Evolutionary conservation across 2,888 invertebrate genomes (phyloP).

Genomic region (Tetragonisca angustula): DNA sequence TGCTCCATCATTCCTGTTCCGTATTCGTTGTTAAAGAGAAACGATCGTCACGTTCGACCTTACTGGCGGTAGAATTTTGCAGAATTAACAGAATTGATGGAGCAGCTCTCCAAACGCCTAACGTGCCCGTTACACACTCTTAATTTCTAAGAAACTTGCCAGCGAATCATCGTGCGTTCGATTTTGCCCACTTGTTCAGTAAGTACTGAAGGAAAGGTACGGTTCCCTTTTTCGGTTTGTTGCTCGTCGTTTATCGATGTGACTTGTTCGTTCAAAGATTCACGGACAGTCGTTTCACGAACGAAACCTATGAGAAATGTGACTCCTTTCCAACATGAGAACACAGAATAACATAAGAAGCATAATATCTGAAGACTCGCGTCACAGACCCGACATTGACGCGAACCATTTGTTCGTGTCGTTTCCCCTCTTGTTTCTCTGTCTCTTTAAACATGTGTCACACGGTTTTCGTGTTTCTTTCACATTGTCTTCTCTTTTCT

Average conservation of each 20-base stretch:
- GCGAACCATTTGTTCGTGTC: constrained; percentile 28
- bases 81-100: constrained; percentile 29
- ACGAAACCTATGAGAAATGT: neutral
- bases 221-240: constrained; percentile 40
- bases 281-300: constrained; percentile 27
- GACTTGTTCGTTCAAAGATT: constrained; percentile 25
- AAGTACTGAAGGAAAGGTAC: constrained; percentile 59
- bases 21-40: too few relatives aligned
- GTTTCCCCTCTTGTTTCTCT: neutral
- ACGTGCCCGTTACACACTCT: constrained; percentile 19
- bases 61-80: constrained; percentile 1
- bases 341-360: neutral
- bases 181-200: constrained; percentile 56
- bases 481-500: neutral
- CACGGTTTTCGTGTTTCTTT: neutral
- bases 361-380: neutral
- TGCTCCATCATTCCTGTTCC: constrained; percentile 30
- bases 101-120: constrained; percentile 12
- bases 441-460: constrained; percentile 6
- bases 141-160: constrained; percentile 52
- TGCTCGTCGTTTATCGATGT: constrained; percentile 24
- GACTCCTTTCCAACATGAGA: neutral
- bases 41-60: neutral
- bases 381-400: constrained; percentile 48
- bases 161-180: constrained; percentile 45